phyloP scores from a whole-genome alignment of 2,113 vertebrate species.

The cat (Felis catus) region F.catus_Fca126_mat1.0 CM031428.1:57065001-57065500 shows the following conservation, averaged over 20 bases:
- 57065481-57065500: slow-evolving; percentile 18
- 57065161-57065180: background rate
- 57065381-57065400: background rate
- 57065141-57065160: background rate
- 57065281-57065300: background rate
- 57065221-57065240: background rate
- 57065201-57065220: background rate
- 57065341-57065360: background rate
- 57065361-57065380: background rate
- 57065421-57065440: background rate
- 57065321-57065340: background rate
- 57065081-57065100: background rate
- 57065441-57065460: background rate
- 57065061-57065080: background rate
- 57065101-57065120: background rate
- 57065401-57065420: background rate
- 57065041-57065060: background rate
- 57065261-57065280: background rate
- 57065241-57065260: background rate
- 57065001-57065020: background rate
- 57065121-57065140: background rate
- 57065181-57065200: background rate
- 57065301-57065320: too few relatives aligned
- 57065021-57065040: background rate
- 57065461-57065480: slow-evolving; percentile 11